These are phyloP conservation scores for Sylvilagus floridanus DNA, from an alignment of 2,797 vertebrate genomes.

Conservation along the genomic window DNA sequence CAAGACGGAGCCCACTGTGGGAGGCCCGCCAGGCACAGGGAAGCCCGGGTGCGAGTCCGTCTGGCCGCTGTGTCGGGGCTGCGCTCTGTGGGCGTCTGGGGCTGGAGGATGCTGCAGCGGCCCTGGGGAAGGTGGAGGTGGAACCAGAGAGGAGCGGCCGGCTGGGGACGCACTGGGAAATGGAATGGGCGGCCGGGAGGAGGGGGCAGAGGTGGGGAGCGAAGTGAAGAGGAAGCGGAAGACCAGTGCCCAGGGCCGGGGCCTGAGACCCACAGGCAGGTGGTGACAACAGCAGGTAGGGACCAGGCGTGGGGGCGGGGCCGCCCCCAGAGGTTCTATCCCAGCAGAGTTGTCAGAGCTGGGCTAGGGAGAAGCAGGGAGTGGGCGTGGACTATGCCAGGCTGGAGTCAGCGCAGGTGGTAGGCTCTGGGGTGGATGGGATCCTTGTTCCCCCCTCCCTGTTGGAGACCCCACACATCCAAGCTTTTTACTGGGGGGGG, in stretches of 20 bases:
- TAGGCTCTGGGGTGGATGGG: background rate
- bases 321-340: background rate
- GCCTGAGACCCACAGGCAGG: background rate
- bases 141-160: accelerated
- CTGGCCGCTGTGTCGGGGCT: background rate
- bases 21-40: background rate
- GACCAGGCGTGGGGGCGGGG: no score
- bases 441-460: background rate
- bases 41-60: background rate
- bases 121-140: background rate
- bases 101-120: background rate
- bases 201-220: background rate
- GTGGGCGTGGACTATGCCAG: accelerated
- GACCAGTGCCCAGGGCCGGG: background rate
- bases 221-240: no score
- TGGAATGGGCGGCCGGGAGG: background rate
- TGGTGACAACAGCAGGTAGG: no score
- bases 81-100: background rate
- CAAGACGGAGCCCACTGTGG: background rate
- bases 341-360: background rate
- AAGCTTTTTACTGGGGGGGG: background rate
- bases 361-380: background rate
- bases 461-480: background rate
- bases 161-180: background rate
- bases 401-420: accelerated